A percentile compares a stretch with the other conserved stretches of the same genome.
Evolutionary conservation across 2,113 vertebrate genomes (phyloP).

Genomic region (Fulica atra): DNA sequence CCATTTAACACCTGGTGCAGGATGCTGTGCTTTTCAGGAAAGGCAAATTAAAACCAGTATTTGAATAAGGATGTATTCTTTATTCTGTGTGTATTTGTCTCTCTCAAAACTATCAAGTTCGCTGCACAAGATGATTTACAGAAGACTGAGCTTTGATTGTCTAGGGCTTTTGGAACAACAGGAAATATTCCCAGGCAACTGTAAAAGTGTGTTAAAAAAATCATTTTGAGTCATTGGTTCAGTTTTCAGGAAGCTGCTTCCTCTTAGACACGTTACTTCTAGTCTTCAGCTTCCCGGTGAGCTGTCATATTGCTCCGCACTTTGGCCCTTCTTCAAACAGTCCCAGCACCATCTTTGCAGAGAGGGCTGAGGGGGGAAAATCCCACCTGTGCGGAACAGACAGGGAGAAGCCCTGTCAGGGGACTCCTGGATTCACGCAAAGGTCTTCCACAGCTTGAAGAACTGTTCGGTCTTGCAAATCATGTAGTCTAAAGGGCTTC

Average conservation of each 20-base stretch:
- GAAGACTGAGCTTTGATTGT: neutral
- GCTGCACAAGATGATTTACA: neutral
- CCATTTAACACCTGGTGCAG: neutral
- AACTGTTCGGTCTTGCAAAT: neutral
- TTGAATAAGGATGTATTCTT: neutral
- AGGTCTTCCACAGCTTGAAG: neutral
- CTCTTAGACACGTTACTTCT: neutral
- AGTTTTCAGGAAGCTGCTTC: neutral
- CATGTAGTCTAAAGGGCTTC: neutral
- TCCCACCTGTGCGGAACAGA: neutral
- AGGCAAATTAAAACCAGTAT: neutral
- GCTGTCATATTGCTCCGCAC: neutral
- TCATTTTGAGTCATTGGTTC: neutral
- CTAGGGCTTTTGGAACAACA: neutral
- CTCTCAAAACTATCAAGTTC: neutral
- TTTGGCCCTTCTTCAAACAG: neutral
- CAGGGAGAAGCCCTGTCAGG: neutral
- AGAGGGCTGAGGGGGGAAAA: neutral
- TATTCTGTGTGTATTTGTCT: neutral
- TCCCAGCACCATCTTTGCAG: neutral
- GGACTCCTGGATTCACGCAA: neutral
- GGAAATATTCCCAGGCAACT: neutral
- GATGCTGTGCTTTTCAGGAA: neutral
- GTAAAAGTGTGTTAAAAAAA: neutral
- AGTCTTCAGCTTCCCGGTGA: neutral